These are phyloP conservation scores for Bos taurus DNA, from an alignment of 2,113 vertebrate species.

Conservation along the genomic window DNA sequence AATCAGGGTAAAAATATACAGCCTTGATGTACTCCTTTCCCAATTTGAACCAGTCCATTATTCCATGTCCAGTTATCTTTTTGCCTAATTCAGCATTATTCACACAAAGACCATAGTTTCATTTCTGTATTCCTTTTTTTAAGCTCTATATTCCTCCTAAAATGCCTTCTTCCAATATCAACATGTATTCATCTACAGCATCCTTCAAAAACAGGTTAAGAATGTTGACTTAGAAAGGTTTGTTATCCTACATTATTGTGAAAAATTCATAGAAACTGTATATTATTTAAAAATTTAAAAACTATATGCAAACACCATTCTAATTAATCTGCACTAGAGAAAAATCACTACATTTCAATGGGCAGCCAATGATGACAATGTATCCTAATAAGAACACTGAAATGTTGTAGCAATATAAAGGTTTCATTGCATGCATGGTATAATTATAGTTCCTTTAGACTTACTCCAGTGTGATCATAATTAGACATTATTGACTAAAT, in stretches of 20 bases:
- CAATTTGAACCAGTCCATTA: not conserved
- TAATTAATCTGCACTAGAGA: conserved; percentile 9
- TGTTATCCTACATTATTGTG: not conserved
- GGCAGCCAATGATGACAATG: not conserved
- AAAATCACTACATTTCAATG: not conserved
- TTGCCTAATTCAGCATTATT: not conserved
- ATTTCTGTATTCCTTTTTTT: not conserved
- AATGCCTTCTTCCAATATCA: not conserved
- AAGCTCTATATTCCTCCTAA: not conserved
- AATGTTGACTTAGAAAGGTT: not conserved
- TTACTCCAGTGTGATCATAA: conserved; percentile 61
- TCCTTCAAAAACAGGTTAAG: not conserved
- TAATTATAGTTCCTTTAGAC: conserved; percentile 52
- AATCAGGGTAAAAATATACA: not conserved
- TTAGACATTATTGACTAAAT: conserved; percentile 56
- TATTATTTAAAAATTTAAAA: conserved; percentile 12
- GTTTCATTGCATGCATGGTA: conserved; percentile 44
- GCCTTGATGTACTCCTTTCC: not conserved
- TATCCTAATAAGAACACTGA: conserved; percentile 43
- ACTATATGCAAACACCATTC: not conserved
- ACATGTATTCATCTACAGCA: not conserved
- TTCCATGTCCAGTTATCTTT: not conserved
- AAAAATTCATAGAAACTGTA: not conserved
- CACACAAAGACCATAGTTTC: not conserved
- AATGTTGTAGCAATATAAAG: conserved; percentile 52